These are phyloP conservation scores for Dolichotis patagonum DNA, from an alignment of 2,113 vertebrate genomes.

Conservation along the genomic window DNA sequence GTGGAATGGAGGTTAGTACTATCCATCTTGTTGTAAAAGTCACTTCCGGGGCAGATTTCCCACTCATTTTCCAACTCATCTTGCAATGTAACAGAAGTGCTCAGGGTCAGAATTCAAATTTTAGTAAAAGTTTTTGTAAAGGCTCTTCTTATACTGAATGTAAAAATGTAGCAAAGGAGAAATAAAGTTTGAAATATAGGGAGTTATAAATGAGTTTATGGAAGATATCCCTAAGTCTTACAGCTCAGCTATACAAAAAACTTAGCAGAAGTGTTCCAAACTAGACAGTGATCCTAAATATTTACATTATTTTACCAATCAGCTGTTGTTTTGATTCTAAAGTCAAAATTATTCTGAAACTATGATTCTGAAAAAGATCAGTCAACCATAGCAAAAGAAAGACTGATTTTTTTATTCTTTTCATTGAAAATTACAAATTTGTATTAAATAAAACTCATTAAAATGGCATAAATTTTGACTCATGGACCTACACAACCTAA, in stretches of 20 bases:
- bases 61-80: not conserved
- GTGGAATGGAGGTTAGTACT: not conserved
- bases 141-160: not conserved
- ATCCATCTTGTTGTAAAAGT: not conserved
- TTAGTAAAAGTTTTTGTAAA: not conserved
- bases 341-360: not conserved
- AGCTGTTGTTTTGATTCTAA: not conserved
- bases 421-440: not conserved
- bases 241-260: not conserved
- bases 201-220: not conserved
- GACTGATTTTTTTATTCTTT: not conserved
- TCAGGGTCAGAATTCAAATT: not conserved
- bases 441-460: not conserved
- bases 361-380: not conserved
- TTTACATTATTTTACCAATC: not conserved
- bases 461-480: not conserved
- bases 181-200: not conserved
- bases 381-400: not conserved
- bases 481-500: not conserved
- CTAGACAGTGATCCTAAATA: not conserved
- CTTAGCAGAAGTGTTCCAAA: not conserved
- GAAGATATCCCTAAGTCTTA: not conserved
- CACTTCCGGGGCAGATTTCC: not conserved
- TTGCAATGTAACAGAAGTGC: not conserved
- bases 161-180: not conserved